phyloP scores from a whole-genome alignment of 2,797 vertebrate genomes.

The Carapus acus region DNA sequence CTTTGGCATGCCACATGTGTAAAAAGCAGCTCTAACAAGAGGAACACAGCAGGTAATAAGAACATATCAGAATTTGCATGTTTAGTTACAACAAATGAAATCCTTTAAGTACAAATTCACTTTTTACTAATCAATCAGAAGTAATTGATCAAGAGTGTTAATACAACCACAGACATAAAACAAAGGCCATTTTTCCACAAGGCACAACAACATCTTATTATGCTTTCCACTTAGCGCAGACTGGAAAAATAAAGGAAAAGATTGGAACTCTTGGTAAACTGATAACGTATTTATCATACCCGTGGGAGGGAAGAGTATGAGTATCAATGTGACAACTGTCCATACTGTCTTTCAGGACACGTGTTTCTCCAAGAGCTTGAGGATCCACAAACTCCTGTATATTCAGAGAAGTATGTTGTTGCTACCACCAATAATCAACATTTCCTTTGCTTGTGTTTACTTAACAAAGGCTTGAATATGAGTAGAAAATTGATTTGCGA shows the following conservation, averaged over 20 bases:
- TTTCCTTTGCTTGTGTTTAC: too few relatives aligned
- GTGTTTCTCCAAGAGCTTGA: background rate
- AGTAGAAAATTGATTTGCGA: background rate
- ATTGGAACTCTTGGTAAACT: background rate
- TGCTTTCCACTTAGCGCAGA: background rate
- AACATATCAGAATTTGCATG: background rate
- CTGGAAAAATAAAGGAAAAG: background rate
- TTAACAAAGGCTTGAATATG: too few relatives aligned
- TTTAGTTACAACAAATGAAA: background rate
- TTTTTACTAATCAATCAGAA: background rate
- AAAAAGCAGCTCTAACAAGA: too few relatives aligned
- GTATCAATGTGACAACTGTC: too few relatives aligned
- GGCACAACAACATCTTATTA: background rate
- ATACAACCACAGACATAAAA: background rate
- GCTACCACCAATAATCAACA: too few relatives aligned
- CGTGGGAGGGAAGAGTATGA: too few relatives aligned
- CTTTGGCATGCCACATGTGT: too few relatives aligned
- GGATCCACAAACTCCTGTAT: too few relatives aligned
- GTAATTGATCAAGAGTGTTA: background rate
- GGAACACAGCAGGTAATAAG: too few relatives aligned
- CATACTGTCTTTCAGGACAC: background rate
- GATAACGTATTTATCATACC: too few relatives aligned
- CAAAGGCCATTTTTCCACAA: constrained; percentile 2
- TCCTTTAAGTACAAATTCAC: background rate
- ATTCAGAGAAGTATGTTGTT: too few relatives aligned